These are phyloP conservation scores for Proterorhinus semilunaris DNA, from an alignment of 2,113 vertebrate species.

Conservation along the genomic window DNA sequence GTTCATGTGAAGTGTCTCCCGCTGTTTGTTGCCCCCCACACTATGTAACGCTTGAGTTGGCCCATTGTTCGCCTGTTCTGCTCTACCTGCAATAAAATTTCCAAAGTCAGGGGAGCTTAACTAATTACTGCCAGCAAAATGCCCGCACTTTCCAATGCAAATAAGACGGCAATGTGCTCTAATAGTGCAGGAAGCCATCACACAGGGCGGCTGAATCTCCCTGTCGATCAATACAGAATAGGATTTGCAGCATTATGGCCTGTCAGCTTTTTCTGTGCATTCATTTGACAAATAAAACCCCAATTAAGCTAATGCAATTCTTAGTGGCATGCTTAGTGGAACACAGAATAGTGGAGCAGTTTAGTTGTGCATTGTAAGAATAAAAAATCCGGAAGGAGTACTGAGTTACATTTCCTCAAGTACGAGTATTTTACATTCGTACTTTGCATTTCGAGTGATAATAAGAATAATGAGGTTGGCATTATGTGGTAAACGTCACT, in stretches of 20 bases:
- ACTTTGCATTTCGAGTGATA: too few species aligned
- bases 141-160: slow-evolving; percentile 52
- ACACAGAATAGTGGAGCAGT: slow-evolving; percentile 13
- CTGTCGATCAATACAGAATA: slow-evolving; percentile 72
- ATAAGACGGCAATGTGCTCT: slow-evolving; percentile 53
- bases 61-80: slow-evolving; percentile 58
- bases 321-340: slow-evolving; percentile 13
- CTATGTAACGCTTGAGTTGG: slow-evolving; percentile 61
- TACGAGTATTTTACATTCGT: too few species aligned
- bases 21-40: slow-evolving; percentile 51
- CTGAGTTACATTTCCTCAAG: too few species aligned
- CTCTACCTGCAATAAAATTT: slow-evolving; percentile 73
- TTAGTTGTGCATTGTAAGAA: slow-evolving; percentile 28
- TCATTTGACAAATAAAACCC: slow-evolving; percentile 67
- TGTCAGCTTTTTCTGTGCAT: slow-evolving; percentile 67
- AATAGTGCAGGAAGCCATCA: slow-evolving; percentile 57
- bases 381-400: too few species aligned
- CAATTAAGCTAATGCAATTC: slow-evolving; percentile 67
- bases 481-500: too few species aligned
- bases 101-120: slow-evolving; percentile 65
- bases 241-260: slow-evolving; percentile 68
- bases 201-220: slow-evolving; percentile 39
- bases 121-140: slow-evolving; percentile 69
- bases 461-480: too few species aligned
- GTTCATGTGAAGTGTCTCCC: slow-evolving; percentile 21